A percentile compares a stretch with the other conserved stretches of the same genome.
phyloP scores from a whole-genome alignment of 2,888 invertebrate species.

The Dexiosoma caninum region DNA sequence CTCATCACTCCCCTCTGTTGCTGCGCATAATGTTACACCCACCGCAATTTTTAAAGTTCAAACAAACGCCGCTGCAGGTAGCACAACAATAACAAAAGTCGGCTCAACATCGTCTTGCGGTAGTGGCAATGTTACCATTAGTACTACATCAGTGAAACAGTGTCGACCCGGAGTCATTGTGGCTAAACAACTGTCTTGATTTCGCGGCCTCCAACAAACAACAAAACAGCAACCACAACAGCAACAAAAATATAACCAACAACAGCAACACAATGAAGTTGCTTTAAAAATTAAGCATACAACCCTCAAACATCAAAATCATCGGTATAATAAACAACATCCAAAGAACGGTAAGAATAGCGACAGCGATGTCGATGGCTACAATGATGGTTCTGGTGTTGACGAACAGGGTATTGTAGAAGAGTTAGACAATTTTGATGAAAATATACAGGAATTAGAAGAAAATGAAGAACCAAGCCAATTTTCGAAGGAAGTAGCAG shows the following conservation, averaged over 20 bases:
- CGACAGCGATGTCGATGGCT: not conserved
- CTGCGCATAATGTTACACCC: slow-evolving; percentile 69
- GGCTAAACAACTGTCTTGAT: slow-evolving; percentile 89
- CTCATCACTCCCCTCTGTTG: slow-evolving; percentile 66
- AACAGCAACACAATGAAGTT: slow-evolving; percentile 39
- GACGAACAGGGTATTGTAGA: not conserved
- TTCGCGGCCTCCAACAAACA: slow-evolving; percentile 71
- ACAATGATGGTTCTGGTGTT: not conserved
- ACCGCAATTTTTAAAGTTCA: slow-evolving; percentile 76
- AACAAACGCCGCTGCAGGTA: slow-evolving; percentile 65
- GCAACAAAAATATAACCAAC: slow-evolving; percentile 34
- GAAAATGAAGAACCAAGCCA: slow-evolving; percentile 18
- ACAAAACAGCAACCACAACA: slow-evolving; percentile 50
- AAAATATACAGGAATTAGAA: slow-evolving; percentile 56
- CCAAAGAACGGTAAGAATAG: slow-evolving; percentile 1
- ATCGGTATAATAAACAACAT: slow-evolving; percentile 16
- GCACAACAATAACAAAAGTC: slow-evolving; percentile 55
- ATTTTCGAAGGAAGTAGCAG: not conserved
- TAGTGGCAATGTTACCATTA: slow-evolving; percentile 71
- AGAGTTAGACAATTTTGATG: slow-evolving; percentile 29
- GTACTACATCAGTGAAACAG: slow-evolving; percentile 79
- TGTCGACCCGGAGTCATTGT: slow-evolving; percentile 94
- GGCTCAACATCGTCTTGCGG: slow-evolving; percentile 33
- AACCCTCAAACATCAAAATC: slow-evolving; percentile 27
- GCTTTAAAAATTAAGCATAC: slow-evolving; percentile 29